These are phyloP conservation scores for Grammomys dolichurus DNA, from an alignment of 2,113 vertebrate genomes.

Conservation along the genomic window DNA sequence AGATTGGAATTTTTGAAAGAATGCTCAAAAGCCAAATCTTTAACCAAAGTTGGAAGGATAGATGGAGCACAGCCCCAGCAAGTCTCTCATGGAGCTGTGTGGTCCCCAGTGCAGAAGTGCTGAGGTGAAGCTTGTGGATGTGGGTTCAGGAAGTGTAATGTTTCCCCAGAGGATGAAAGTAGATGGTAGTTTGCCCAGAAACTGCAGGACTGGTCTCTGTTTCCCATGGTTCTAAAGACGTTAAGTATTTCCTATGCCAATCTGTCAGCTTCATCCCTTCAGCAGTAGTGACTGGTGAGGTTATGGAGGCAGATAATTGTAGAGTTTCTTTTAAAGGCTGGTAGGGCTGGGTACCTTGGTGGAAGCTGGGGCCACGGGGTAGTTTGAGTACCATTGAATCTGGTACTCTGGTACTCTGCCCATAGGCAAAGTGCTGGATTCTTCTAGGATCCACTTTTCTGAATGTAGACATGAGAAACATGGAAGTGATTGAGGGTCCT, in stretches of 20 bases:
- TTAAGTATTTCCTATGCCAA: neutral
- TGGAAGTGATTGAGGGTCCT: neutral
- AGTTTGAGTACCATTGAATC: neutral
- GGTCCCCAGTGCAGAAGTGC: neutral
- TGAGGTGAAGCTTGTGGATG: neutral
- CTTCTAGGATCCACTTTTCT: neutral
- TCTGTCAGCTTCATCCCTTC: neutral
- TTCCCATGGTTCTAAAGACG: neutral
- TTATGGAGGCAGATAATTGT: neutral
- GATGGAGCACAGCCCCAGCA: neutral
- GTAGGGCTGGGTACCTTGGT: neutral
- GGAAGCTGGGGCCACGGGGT: neutral
- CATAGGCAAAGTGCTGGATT: neutral
- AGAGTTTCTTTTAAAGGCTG: neutral
- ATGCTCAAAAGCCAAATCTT: neutral
- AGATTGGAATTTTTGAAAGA: neutral
- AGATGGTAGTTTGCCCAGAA: neutral
- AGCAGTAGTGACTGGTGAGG: neutral
- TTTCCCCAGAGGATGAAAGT: neutral
- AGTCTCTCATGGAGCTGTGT: neutral
- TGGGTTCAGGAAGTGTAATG: neutral
- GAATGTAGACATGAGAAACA: conserved; percentile 31
- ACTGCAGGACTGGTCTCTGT: neutral
- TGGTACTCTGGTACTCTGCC: neutral
- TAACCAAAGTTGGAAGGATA: neutral